Conservation (phyloP, 2,797 vertebrate genomes). For the Spinus pinus region DNA sequence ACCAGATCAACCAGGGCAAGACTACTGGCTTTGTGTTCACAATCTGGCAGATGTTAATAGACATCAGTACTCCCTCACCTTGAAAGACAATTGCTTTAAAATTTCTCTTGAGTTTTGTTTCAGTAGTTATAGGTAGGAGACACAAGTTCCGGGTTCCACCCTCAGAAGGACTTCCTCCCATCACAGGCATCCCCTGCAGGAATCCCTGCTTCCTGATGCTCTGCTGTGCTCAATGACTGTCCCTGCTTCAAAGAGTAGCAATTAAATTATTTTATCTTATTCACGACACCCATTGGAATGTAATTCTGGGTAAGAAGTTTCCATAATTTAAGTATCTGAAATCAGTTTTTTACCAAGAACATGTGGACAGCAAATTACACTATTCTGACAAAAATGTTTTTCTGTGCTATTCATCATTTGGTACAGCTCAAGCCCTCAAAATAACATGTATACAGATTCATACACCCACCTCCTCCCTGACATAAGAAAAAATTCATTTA, state of each 20-base stretch:
- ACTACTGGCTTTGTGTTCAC: fast-evolving
- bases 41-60: neutral
- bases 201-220: neutral
- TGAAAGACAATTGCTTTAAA: neutral
- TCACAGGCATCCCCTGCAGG: neutral
- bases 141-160: neutral
- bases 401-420: neutral
- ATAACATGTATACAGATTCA: neutral
- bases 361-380: neutral
- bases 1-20: neutral
- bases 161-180: neutral
- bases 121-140: neutral
- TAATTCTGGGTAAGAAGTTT: neutral
- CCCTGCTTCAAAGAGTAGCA: neutral
- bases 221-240: neutral
- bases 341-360: neutral
- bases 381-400: neutral
- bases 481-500: constrained; percentile 11
- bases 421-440: neutral
- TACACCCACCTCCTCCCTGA: neutral
- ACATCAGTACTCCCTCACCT: neutral
- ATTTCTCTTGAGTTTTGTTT: neutral
- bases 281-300: neutral
- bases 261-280: neutral
- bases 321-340: neutral